Conservation (phyloP, 92 coral and sea anemone species). For the Porites rus region DNA sequence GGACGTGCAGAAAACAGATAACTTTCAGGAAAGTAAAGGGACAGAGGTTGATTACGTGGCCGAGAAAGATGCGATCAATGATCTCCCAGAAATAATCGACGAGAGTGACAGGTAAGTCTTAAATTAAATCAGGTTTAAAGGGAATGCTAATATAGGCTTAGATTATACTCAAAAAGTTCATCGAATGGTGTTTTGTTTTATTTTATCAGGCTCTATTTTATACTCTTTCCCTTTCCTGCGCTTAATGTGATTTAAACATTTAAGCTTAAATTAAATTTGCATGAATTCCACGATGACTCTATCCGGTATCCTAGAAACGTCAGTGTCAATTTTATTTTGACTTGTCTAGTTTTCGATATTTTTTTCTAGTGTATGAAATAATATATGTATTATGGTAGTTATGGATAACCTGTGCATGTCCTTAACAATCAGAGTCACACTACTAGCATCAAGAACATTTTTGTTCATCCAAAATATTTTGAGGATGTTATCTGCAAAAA, state of each 20-base stretch:
- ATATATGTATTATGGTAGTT: no score
- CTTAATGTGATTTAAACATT: no score
- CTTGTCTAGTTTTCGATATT: neutral
- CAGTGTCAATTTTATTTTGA: neutral
- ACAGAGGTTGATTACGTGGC: neutral
- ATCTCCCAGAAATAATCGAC: conserved; percentile 69
- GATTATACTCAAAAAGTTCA: no score
- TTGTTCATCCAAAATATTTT: no score
- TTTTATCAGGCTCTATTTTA: neutral
- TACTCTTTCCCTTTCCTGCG: neutral
- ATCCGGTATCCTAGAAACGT: conserved; percentile 17
- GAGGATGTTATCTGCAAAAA: no score
- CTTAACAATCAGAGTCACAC: no score
- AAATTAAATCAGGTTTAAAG: no score
- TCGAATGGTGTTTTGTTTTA: no score
- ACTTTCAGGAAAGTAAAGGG: neutral
- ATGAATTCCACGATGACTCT: conserved; percentile 2
- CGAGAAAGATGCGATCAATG: conserved; percentile 29
- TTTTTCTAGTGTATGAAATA: no score
- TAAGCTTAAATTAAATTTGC: neutral
- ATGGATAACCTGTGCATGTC: no score
- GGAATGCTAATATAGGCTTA: no score
- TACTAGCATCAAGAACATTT: no score
- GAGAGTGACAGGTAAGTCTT: conserved; percentile 75
- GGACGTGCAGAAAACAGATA: conserved; percentile 6